Evolutionary conservation across 2,888 invertebrate species (phyloP).

Genomic region (Phengaris arion): DNA sequence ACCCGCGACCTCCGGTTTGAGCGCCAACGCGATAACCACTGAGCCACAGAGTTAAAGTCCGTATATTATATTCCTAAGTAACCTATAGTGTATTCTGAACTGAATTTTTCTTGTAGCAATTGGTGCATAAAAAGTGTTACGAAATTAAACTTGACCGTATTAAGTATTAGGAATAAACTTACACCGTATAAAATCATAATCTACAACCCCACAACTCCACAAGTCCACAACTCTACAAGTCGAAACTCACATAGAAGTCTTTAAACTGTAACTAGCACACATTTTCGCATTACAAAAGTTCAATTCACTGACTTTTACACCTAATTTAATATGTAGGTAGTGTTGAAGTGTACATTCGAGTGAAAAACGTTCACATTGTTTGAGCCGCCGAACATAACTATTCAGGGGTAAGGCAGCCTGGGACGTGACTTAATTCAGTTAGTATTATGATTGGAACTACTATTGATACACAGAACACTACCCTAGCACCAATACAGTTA

Average conservation of each 20-base stretch:
- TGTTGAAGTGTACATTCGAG: not conserved
- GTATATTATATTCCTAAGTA: too few species aligned
- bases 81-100: too few species aligned
- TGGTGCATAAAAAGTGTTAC: too few species aligned
- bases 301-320: not conserved
- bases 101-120: too few species aligned
- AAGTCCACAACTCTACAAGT: slow-evolving; percentile 30
- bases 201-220: not conserved
- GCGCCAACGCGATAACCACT: too few species aligned
- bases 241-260: not conserved
- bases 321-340: not conserved
- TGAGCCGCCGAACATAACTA: slow-evolving; percentile 47
- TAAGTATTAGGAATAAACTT: slow-evolving; percentile 46
- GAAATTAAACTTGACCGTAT: too few species aligned
- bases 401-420: slow-evolving; percentile 36
- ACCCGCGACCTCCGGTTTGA: too few species aligned
- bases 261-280: not conserved
- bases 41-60: too few species aligned
- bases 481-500: not conserved
- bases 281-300: not conserved
- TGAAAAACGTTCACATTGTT: slow-evolving; percentile 43
- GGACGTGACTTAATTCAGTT: slow-evolving; percentile 60
- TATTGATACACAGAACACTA: slow-evolving; percentile 2
- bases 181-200: slow-evolving; percentile 72
- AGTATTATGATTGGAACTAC: slow-evolving; percentile 40